Evolutionary conservation across 2,797 vertebrate genomes (phyloP).

Genomic region (Poliocrania exsul): DNA sequence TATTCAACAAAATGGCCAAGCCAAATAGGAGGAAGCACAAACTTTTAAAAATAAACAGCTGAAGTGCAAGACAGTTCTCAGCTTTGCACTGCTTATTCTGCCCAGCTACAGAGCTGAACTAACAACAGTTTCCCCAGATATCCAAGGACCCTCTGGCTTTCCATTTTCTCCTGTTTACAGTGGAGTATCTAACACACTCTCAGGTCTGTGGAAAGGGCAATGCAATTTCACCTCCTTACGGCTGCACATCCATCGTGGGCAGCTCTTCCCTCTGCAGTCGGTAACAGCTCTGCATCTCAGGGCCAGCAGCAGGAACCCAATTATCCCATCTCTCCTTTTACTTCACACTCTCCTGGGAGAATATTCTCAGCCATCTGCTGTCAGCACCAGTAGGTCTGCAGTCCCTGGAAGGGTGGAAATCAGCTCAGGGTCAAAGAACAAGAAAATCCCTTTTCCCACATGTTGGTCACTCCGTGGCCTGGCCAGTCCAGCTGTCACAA

Average conservation of each 20-base stretch:
- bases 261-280: background rate
- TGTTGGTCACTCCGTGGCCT: background rate
- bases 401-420: background rate
- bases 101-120: background rate
- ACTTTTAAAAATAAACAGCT: background rate
- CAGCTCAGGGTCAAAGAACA: background rate
- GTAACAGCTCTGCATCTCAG: background rate
- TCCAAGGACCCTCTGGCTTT: background rate
- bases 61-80: background rate
- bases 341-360: background rate
- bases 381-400: constrained; percentile 3
- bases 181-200: background rate
- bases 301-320: background rate
- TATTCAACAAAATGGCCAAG: background rate
- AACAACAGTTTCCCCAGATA: background rate
- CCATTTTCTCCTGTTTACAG: background rate
- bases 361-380: constrained; percentile 12
- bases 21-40: background rate
- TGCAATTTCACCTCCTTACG: background rate
- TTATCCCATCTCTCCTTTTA: background rate
- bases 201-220: background rate
- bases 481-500: background rate
- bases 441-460: background rate
- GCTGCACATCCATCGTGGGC: background rate
- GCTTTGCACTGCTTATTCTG: rapidly evolving